Conservation (phyloP, 2,113 vertebrate species). For the Sclerurus mexicanus region DNA sequence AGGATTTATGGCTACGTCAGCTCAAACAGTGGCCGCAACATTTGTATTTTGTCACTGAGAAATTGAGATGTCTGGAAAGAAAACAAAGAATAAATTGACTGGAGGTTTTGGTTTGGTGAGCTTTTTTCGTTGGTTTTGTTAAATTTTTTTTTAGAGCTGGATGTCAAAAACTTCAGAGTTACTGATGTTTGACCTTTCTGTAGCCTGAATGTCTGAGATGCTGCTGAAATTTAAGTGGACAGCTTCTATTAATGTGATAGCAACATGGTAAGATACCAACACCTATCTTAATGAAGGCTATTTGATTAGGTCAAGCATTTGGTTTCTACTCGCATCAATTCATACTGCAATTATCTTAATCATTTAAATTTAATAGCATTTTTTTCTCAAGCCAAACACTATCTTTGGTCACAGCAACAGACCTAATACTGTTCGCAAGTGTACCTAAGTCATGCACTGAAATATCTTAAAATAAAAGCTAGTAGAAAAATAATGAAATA, state of each 20-base stretch:
- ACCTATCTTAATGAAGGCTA: neutral
- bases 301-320: neutral
- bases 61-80: conserved; percentile 34
- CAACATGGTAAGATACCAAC: neutral
- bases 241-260: neutral
- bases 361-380: neutral
- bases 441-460: neutral
- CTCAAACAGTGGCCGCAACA: neutral
- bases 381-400: neutral
- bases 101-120: neutral
- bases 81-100: conserved; percentile 1
- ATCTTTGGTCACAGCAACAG: neutral
- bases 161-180: neutral
- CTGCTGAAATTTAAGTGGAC: fast-evolving
- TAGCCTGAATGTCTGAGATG: neutral
- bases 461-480: neutral
- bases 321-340: neutral
- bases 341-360: neutral
- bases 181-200: neutral
- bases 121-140: neutral
- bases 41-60: conserved; percentile 45
- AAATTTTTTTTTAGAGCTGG: neutral
- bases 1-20: neutral
- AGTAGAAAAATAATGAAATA: neutral
- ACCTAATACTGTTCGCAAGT: neutral